A percentile compares a stretch with the other conserved stretches of the same genome.
These are phyloP conservation scores for Melanotaenia nigrans DNA, from an alignment of 2,797 vertebrate genomes.

Conservation along the genomic window DNA sequence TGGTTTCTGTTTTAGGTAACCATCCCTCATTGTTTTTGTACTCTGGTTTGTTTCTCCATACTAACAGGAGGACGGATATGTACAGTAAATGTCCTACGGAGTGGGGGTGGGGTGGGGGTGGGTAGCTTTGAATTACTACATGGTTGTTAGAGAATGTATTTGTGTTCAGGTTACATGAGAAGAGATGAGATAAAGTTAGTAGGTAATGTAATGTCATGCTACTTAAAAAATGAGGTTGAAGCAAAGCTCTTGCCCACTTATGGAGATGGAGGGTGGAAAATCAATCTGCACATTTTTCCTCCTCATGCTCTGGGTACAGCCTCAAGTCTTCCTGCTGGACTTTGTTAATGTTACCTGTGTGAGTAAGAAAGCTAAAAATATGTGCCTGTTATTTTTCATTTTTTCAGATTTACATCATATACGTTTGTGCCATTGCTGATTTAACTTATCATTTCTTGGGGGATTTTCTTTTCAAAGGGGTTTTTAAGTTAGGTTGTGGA, in stretches of 20 bases:
- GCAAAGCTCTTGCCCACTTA: slow-evolving; percentile 17
- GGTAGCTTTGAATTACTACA: slow-evolving; percentile 20
- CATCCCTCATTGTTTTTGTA: slow-evolving; percentile 33
- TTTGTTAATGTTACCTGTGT: slow-evolving; percentile 2
- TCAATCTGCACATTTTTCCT: neutral
- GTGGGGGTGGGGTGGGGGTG: slow-evolving; percentile 8
- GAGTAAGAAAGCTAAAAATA: neutral
- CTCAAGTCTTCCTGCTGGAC: neutral
- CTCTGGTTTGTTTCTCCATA: slow-evolving; percentile 42
- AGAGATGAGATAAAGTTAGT: slow-evolving; percentile 60
- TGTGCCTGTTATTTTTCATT: neutral
- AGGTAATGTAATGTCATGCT: slow-evolving; percentile 72
- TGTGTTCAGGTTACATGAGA: slow-evolving; percentile 60
- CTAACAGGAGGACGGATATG: slow-evolving; percentile 21
- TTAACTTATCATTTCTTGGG: neutral
- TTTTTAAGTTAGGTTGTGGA: neutral
- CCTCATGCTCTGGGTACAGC: neutral
- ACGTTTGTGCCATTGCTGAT: neutral
- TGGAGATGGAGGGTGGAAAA: neutral
- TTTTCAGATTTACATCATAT: slow-evolving; percentile 1
- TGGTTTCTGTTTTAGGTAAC: slow-evolving; percentile 51
- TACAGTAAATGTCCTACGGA: slow-evolving; percentile 20
- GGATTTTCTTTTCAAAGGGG: neutral
- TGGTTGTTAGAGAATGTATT: slow-evolving; percentile 32
- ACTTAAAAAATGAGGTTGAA: slow-evolving; percentile 47